phyloP scores from a whole-genome alignment of 2,888 invertebrate species.

The Hipparchia sbordonii region DNA sequence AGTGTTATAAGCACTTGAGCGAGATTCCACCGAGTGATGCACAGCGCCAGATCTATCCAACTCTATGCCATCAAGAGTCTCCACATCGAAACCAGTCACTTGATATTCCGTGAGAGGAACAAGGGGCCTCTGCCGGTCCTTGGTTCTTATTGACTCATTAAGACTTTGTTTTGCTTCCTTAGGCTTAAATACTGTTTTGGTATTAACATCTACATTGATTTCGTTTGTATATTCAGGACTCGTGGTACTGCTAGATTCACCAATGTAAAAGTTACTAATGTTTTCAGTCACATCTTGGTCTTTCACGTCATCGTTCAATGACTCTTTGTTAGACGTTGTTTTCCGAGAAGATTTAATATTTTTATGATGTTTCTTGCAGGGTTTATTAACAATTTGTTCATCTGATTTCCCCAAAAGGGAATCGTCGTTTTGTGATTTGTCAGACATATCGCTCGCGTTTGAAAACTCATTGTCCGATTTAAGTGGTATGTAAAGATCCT shows the following conservation, averaged over 20 bases:
- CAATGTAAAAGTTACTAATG: conserved; percentile 62
- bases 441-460: conserved; percentile 48
- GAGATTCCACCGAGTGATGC: conserved; percentile 64
- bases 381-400: conserved; percentile 45
- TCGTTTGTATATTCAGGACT: conserved; percentile 35
- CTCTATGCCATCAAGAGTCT: conserved; percentile 37
- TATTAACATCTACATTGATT: conserved; percentile 37
- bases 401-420: conserved; percentile 42
- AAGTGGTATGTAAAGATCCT: conserved; percentile 67
- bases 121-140: conserved; percentile 56
- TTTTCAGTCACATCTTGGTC: conserved; percentile 65
- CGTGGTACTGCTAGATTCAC: conserved; percentile 49
- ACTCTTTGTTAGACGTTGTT: conserved; percentile 52
- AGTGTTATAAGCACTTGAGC: conserved; percentile 51
- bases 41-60: conserved; percentile 68
- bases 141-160: conserved; percentile 64
- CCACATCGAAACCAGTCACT: conserved; percentile 52
- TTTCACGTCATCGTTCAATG: conserved; percentile 57
- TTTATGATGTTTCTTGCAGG: conserved; percentile 71
- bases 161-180: conserved; percentile 69
- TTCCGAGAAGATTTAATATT: conserved; percentile 69
- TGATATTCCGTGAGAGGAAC: conserved; percentile 56
- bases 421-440: conserved; percentile 36
- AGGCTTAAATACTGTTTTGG: conserved; percentile 49
- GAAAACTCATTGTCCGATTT: conserved; percentile 44